A percentile compares a stretch with the other conserved stretches of the same genome.
These are phyloP conservation scores for Desmophyllum pertusum DNA, from an alignment of 92 coral and sea anemone genomes.

Conservation along the genomic window DNA sequence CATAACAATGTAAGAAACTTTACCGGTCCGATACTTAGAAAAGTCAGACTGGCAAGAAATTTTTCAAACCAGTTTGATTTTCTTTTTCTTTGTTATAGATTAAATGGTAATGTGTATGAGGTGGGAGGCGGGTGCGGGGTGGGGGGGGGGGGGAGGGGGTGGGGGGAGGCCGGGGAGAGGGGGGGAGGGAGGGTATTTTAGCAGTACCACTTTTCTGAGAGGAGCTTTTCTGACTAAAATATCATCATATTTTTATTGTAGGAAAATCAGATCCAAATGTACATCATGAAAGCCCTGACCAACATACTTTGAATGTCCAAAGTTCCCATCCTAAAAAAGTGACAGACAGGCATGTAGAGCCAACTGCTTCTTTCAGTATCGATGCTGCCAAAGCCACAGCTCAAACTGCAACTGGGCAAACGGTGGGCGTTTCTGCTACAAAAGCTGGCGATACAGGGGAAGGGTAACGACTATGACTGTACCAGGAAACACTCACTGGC, in stretches of 20 bases:
- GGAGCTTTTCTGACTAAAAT: neutral
- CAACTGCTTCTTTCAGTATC: neutral
- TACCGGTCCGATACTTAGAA: too few species aligned
- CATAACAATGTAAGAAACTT: too few species aligned
- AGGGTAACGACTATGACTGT: neutral
- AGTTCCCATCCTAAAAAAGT: neutral
- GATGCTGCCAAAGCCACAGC: neutral
- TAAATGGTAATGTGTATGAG: too few species aligned
- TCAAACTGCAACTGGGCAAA: neutral
- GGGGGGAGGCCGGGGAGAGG: too few species aligned
- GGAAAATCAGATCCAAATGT: neutral
- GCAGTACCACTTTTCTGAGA: neutral
- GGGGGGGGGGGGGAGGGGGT: too few species aligned
- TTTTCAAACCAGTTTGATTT: too few species aligned
- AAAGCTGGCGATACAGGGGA: neutral
- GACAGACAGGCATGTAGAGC: neutral
- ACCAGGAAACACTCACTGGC: neutral
- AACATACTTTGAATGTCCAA: neutral
- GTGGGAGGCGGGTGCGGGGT: too few species aligned
- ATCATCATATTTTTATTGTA: too few species aligned
- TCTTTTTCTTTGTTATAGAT: too few species aligned
- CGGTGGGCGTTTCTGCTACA: neutral
- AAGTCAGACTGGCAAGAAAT: too few species aligned
- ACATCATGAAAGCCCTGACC: neutral
- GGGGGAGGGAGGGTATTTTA: too few species aligned